A percentile compares a stretch with the other conserved stretches of the same genome.
These are phyloP conservation scores for Collichthys lucidus DNA, from an alignment of 2,113 vertebrate genomes.

Conservation along the genomic window DNA sequence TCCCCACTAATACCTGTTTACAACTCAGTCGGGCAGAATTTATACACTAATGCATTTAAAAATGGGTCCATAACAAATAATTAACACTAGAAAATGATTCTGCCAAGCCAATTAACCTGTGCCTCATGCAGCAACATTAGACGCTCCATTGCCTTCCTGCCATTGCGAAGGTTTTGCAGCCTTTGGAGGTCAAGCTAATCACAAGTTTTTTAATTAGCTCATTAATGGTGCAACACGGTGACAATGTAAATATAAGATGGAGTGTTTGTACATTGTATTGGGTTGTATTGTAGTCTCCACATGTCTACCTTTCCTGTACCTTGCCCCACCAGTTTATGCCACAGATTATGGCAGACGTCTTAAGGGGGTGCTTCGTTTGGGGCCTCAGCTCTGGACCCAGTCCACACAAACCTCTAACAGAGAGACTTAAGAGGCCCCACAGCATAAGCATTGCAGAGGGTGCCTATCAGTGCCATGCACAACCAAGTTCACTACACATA, in stretches of 20 bases:
- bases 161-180: slow-evolving; percentile 47
- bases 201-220: slow-evolving; percentile 54
- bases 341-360: slow-evolving; percentile 32
- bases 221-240: slow-evolving; percentile 29
- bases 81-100: slow-evolving; percentile 65
- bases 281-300: slow-evolving; percentile 13
- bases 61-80: slow-evolving; percentile 71
- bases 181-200: slow-evolving; percentile 63
- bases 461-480: slow-evolving; percentile 4
- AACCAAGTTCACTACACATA: neutral
- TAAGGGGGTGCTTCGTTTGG: slow-evolving; percentile 7
- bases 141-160: slow-evolving; percentile 49
- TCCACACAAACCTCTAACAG: neutral
- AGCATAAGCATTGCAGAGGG: neutral
- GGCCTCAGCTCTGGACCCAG: neutral
- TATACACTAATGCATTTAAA: slow-evolving; percentile 66
- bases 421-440: slow-evolving; percentile 18
- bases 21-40: slow-evolving; percentile 56
- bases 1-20: slow-evolving; percentile 69
- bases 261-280: slow-evolving; percentile 19
- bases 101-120: slow-evolving; percentile 71
- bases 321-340: slow-evolving; percentile 21
- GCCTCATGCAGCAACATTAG: slow-evolving; percentile 50
- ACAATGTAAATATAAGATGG: slow-evolving; percentile 32
- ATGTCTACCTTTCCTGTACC: slow-evolving; percentile 11